Conservation (phyloP, 1,140 invertebrate genomes). For the Aradophagus sp. region DNA sequence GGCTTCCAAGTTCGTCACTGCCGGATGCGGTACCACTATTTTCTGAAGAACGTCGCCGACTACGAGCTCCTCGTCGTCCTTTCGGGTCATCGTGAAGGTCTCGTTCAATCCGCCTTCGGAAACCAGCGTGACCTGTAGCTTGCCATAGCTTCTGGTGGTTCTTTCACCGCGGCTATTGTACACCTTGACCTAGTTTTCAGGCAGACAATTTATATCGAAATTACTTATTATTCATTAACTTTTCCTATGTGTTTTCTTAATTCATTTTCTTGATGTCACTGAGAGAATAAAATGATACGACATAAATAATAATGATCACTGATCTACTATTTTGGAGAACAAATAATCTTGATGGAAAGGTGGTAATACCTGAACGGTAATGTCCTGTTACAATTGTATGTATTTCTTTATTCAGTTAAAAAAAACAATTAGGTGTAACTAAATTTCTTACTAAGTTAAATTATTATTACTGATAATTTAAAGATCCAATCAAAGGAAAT, state of each 20-base stretch:
- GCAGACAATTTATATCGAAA: too few relatives aligned
- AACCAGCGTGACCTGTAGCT: slow-evolving; percentile 87
- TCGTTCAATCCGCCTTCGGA: slow-evolving; percentile 89
- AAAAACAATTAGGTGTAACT: too few relatives aligned
- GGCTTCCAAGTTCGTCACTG: slow-evolving; percentile 78
- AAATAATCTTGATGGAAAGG: too few relatives aligned
- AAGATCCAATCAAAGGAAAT: too few relatives aligned
- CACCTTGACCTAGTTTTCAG: slow-evolving; percentile 78
- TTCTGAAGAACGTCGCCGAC: slow-evolving; percentile 82
- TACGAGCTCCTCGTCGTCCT: slow-evolving; percentile 85
- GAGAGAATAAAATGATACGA: slow-evolving; percentile 1
- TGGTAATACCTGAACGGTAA: too few relatives aligned
- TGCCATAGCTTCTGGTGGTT: slow-evolving; percentile 84
- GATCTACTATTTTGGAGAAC: too few relatives aligned
- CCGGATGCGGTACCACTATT: slow-evolving; percentile 91
- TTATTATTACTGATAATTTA: too few relatives aligned
- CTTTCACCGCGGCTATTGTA: slow-evolving; percentile 81
- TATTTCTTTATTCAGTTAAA: too few relatives aligned
- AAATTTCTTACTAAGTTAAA: too few relatives aligned
- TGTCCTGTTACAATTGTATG: too few relatives aligned
- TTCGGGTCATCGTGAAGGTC: slow-evolving; percentile 90
- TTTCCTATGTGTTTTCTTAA: slow-evolving; percentile 33
- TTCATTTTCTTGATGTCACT: slow-evolving; percentile 10
- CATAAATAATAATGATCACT: slow-evolving; percentile 1
- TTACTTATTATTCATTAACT: too few relatives aligned